Conservation (phyloP, 2,888 invertebrate genomes). For the Sepioteuthis lessoniana region DNA sequence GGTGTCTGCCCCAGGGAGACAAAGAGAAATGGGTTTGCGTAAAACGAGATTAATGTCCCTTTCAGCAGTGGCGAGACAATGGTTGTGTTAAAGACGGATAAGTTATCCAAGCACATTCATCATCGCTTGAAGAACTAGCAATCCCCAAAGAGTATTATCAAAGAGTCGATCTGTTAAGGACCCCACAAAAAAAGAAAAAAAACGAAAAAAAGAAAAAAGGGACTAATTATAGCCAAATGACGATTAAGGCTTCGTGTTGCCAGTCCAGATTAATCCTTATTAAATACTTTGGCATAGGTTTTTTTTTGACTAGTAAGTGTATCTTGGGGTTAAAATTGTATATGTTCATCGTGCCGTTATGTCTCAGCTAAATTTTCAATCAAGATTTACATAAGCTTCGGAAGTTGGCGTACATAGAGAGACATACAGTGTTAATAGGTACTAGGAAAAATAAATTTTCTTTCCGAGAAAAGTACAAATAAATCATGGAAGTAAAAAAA, state of each 20-base stretch:
- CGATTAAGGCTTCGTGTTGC: not conserved
- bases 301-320: not conserved
- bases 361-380: not conserved
- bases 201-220: too few species aligned
- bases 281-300: not conserved
- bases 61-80: not conserved
- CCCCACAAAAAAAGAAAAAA: not conserved
- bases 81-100: not conserved
- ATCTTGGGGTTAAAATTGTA: not conserved
- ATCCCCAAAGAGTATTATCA: not conserved
- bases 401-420: not conserved
- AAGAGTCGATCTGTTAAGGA: not conserved
- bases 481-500: too few species aligned
- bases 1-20: not conserved
- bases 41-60: conserved; percentile 5
- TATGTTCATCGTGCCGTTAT: not conserved
- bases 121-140: not conserved
- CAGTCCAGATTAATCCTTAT: not conserved
- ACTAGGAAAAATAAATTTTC: not conserved
- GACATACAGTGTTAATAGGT: not conserved
- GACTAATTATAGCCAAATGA: conserved; percentile 6
- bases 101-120: not conserved
- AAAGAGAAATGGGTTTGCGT: conserved; percentile 12
- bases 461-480: not conserved
- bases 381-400: not conserved